Conservation (phyloP, 2,113 vertebrate species). For the Asarcornis scutulata region DNA sequence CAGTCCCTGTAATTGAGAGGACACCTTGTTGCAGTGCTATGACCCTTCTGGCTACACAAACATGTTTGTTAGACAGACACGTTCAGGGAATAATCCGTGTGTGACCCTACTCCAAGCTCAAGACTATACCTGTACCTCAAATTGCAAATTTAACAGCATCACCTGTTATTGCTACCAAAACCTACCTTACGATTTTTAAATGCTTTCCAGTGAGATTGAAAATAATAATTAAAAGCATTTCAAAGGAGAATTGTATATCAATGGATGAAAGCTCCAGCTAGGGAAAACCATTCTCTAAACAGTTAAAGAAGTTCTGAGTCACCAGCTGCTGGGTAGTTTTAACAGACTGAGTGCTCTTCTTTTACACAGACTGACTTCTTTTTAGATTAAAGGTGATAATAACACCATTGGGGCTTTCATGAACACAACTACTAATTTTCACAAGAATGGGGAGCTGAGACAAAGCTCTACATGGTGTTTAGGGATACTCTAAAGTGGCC, state of each 20-base stretch:
- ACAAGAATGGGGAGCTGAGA: neutral
- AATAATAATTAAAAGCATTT: neutral
- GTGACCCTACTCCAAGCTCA: neutral
- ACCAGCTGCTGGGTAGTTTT: neutral
- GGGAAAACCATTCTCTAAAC: neutral
- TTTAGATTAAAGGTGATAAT: neutral
- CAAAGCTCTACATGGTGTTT: neutral
- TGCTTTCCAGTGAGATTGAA: neutral
- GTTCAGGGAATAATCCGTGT: neutral
- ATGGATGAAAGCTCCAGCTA: neutral
- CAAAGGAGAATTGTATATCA: neutral
- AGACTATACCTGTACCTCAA: neutral
- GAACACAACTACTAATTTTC: neutral
- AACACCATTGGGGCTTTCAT: neutral
- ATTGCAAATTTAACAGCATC: neutral
- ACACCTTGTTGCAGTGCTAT: neutral
- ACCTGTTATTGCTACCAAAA: neutral
- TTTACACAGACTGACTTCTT: neutral
- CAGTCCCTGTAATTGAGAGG: conserved; percentile 83
- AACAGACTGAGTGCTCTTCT: neutral
- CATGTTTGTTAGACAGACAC: neutral
- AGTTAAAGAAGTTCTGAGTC: neutral
- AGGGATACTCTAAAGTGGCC: neutral
- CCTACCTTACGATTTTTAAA: neutral
- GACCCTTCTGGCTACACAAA: neutral